Evolutionary conservation across 2,797 vertebrate genomes (phyloP).

Genomic region (Pelobates cultripes): DNA sequence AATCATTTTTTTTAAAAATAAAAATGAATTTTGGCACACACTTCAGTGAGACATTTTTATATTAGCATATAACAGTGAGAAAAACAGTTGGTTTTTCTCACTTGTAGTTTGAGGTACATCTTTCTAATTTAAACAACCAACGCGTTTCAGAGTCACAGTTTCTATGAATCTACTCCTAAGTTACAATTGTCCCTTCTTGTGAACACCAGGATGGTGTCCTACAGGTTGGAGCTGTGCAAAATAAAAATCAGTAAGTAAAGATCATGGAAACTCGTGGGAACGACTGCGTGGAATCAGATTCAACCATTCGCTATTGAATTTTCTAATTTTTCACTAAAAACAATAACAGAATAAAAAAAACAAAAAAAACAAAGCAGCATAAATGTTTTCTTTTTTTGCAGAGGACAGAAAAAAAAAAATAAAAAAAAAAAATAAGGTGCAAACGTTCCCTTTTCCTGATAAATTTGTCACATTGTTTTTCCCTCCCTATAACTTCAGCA

Average conservation of each 20-base stretch:
- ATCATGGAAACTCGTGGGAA: constrained; percentile 22
- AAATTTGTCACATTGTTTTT: constrained; percentile 59
- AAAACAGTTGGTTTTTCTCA: constrained; percentile 63
- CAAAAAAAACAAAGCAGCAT: not conserved
- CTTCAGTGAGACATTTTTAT: constrained; percentile 73
- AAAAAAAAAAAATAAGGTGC: constrained; percentile 15
- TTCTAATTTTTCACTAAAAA: not conserved
- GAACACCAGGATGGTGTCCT: constrained; percentile 68
- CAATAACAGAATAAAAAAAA: not conserved
- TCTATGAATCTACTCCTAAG: constrained; percentile 69
- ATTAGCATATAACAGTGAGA: constrained; percentile 57
- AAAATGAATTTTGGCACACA: constrained; percentile 87
- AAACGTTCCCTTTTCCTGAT: constrained; percentile 44
- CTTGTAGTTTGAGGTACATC: constrained; percentile 70
- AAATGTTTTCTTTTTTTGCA: constrained; percentile 20
- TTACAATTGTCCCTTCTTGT: constrained; percentile 71
- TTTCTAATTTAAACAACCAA: constrained; percentile 61
- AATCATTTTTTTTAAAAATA: not conserved
- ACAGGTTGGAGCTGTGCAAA: constrained; percentile 81
- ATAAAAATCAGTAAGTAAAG: constrained; percentile 60
- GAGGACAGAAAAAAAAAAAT: not conserved
- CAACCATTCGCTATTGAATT: not conserved
- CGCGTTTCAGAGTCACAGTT: constrained; percentile 69
- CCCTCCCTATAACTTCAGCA: constrained; percentile 89
- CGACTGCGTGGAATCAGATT: not conserved